Evolutionary conservation across 2,113 vertebrate species (phyloP), one percentile per base, ranked within the genome.

Genomic region (Syrmaticus mikado): DNA sequence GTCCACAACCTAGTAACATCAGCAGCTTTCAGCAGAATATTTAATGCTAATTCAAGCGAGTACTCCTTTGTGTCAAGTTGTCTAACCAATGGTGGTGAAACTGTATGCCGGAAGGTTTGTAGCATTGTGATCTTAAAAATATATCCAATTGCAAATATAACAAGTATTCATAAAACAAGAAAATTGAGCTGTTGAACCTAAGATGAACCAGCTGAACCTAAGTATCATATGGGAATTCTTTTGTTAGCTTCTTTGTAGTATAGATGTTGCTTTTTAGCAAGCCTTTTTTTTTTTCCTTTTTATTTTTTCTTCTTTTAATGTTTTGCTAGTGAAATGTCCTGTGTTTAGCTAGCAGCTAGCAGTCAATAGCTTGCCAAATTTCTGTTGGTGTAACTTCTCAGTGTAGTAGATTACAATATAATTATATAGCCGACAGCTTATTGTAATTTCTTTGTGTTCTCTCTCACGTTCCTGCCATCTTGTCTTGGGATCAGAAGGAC

Each of bases 161-260:
- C 40, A 48, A 76, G 13, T 80, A 73, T 28, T 87, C 90, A 81
- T 87, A 68, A 83, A 89, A 36, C 36, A 81, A 91, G 61, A 91
- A 87, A 60, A 89, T 90, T 76, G 92, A 94, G 87, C 91, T 95
- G 91, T 95, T 92, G 86, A 92, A 95, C 94, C 94, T 94, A 95
- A 95, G 90, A 93, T 86, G 92, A 92, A 94, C 82, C 93, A 94
- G 64, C 76, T 95, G 80, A 94, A 96, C 95, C 92, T 93, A 88
- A 95, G 82, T 94, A 93, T 77, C 85, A 77, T 77, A 88, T 60
- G 65, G 94, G 96, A 92, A 94, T 92, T 93, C 52, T 92, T 96
- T 95, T 78, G 88, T 93, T 96, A 71, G 76, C 85, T 95, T 94
- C 88, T 86, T 84, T 94, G 96, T 93, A 90, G 83, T 10, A 73